Conservation (phyloP, 2,113 vertebrate genomes). For the Prietella phreatophila region DNA sequence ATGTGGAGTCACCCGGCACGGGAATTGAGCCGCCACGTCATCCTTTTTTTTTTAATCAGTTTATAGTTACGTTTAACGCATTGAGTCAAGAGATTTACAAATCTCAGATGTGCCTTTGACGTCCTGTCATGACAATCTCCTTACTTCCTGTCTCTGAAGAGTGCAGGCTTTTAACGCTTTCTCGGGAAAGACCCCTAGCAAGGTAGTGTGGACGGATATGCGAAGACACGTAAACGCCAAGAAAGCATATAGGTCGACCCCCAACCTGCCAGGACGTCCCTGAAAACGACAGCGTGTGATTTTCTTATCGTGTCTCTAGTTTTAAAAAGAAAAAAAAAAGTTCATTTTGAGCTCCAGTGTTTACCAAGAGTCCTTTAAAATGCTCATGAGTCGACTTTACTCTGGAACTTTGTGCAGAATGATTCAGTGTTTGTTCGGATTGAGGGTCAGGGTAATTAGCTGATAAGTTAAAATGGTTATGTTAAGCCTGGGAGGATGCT, state of each 20-base stretch:
- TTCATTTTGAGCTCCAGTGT: neutral
- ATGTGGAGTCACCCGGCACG: too few relatives aligned
- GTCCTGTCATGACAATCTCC: neutral
- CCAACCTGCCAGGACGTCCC: neutral
- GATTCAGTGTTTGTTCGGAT: neutral
- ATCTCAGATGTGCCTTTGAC: neutral
- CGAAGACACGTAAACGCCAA: neutral
- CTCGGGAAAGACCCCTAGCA: neutral
- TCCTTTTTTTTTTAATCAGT: neutral
- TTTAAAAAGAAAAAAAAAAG: neutral
- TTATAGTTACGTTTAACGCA: neutral
- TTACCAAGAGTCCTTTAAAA: neutral
- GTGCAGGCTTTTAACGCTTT: neutral
- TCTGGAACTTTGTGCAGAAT: neutral
- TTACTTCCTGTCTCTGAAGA: slow-evolving; percentile 7
- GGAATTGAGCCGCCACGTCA: too few relatives aligned
- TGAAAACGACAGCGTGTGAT: neutral
- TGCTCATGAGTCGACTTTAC: neutral
- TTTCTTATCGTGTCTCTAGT: neutral
- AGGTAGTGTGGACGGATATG: neutral
- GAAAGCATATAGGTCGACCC: neutral
- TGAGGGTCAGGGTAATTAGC: neutral
- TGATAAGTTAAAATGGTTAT: neutral
- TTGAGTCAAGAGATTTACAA: neutral
- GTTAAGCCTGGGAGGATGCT: neutral